These are phyloP conservation scores for Acrocephalus kingi DNA, from an alignment of 2,113 vertebrate species.

Conservation along the genomic window DNA sequence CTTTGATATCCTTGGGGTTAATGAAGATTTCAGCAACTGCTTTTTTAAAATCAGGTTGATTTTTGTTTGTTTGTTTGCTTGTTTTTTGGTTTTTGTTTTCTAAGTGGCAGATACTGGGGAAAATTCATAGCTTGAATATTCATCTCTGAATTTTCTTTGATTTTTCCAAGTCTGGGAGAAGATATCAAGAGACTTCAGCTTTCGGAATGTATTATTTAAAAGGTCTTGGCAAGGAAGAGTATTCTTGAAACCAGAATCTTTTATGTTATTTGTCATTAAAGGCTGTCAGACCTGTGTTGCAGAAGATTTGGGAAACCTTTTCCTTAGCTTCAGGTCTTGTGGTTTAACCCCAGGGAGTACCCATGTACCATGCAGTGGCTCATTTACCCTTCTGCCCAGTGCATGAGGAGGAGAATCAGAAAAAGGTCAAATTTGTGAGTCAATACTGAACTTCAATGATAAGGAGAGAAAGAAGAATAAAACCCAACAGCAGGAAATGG, in stretches of 20 bases:
- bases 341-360: neutral
- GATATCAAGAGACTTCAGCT: neutral
- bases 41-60: neutral
- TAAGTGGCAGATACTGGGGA: neutral
- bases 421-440: neutral
- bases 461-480: neutral
- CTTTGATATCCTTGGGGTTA: neutral
- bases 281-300: neutral
- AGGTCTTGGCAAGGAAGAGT: neutral
- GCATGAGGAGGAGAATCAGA: neutral
- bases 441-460: neutral
- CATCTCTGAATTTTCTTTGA: neutral
- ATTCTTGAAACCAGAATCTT: neutral
- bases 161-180: neutral
- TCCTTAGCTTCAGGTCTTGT: neutral
- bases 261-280: neutral
- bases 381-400: accelerated
- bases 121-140: neutral
- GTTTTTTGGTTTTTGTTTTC: neutral
- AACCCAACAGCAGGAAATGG: neutral
- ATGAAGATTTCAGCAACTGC: neutral
- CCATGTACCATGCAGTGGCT: accelerated
- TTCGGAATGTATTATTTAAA: neutral
- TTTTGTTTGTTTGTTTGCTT: neutral
- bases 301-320: neutral